Evolutionary conservation across 1,140 invertebrate genomes (phyloP).

Genomic region (Pseudachorutes palmiensis): DNA sequence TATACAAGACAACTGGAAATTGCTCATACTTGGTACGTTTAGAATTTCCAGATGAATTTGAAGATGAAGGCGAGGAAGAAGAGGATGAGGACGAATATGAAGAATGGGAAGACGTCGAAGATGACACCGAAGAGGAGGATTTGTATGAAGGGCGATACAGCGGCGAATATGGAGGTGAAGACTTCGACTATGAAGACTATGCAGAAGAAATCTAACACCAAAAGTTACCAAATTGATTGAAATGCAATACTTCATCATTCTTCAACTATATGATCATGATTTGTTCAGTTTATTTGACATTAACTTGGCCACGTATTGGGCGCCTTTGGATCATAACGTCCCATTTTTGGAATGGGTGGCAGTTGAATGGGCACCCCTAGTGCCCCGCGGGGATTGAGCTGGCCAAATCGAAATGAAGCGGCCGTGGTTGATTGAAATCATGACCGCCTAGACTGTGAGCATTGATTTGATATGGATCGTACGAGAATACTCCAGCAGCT

Average conservation of each 20-base stretch:
- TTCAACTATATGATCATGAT: too few relatives aligned
- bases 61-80: neutral
- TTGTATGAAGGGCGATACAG: too few relatives aligned
- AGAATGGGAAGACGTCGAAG: neutral
- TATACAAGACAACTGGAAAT: neutral
- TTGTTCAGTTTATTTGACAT: too few relatives aligned
- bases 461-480: slow-evolving; percentile 31
- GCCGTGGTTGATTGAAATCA: slow-evolving; percentile 37
- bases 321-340: too few relatives aligned
- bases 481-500: slow-evolving; percentile 11
- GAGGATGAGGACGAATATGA: neutral
- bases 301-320: too few relatives aligned
- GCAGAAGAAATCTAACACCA: too few relatives aligned
- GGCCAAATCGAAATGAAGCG: slow-evolving; percentile 36
- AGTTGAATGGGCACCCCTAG: too few relatives aligned
- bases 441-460: slow-evolving; percentile 14
- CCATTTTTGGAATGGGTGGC: too few relatives aligned
- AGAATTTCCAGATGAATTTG: neutral
- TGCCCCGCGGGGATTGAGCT: too few relatives aligned
- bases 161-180: neutral
- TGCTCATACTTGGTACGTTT: neutral
- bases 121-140: too few relatives aligned
- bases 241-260: too few relatives aligned
- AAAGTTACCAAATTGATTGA: too few relatives aligned
- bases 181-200: neutral